These are phyloP conservation scores for Paracentrotus lividus DNA, from an alignment of 53 echinoderm and acorn worm species.

Conservation along the genomic window DNA sequence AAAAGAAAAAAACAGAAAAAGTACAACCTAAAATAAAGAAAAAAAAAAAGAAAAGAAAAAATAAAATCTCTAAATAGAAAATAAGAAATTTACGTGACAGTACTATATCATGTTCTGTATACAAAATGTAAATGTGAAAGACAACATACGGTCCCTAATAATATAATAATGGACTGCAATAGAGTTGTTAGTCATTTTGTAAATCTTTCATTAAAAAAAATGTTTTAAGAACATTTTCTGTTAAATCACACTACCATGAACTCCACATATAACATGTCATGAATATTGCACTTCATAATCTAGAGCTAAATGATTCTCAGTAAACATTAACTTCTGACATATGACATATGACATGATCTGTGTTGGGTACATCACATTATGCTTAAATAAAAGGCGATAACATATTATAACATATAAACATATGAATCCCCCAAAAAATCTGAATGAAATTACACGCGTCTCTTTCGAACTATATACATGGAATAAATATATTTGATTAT, in stretches of 20 bases:
- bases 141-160: not conserved
- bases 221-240: not conserved
- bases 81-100: too few relatives aligned
- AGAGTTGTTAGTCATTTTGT: not conserved
- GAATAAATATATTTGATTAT: constrained; percentile 25
- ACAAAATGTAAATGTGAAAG: constrained; percentile 7
- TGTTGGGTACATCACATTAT: not conserved
- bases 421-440: not conserved
- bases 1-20: too few relatives aligned
- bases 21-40: too few relatives aligned
- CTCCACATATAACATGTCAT: not conserved
- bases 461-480: constrained; percentile 23
- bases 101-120: constrained; percentile 10
- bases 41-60: not conserved
- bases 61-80: not conserved
- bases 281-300: constrained; percentile 37
- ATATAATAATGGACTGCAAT: not conserved
- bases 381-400: constrained; percentile 43
- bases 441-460: not conserved
- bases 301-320: not conserved
- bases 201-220: not conserved
- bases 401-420: constrained; percentile 35
- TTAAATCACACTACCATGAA: not conserved
- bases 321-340: not conserved
- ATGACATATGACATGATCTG: not conserved